These are phyloP conservation scores for Corynorhinus townsendii DNA, from an alignment of 2,113 vertebrate genomes.

Conservation along the genomic window DNA sequence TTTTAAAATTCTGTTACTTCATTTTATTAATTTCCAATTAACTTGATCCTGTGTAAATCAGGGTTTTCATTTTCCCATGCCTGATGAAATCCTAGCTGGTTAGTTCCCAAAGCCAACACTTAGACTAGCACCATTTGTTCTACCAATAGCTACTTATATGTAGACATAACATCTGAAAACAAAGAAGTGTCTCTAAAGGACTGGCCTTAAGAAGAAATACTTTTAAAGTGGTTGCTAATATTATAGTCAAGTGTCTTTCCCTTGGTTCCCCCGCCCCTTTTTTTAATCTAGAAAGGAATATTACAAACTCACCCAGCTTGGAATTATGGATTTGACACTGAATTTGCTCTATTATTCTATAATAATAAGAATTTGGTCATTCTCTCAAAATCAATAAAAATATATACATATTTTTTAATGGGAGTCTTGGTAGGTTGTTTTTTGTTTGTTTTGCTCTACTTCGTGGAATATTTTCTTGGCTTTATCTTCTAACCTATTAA, in stretches of 20 bases:
- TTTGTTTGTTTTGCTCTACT: not conserved
- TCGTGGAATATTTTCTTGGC: not conserved
- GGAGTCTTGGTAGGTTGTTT: too few relatives aligned
- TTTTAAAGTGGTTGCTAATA: not conserved
- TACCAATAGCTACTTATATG: not conserved
- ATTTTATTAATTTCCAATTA: not conserved
- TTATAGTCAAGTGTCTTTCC: not conserved
- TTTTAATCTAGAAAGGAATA: not conserved
- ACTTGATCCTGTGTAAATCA: not conserved
- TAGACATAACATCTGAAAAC: not conserved
- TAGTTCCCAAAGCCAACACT: not conserved
- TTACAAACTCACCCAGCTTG: not conserved
- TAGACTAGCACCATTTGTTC: not conserved
- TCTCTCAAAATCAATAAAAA: too few relatives aligned
- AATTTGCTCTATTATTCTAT: too few relatives aligned
- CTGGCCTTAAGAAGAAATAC: not conserved
- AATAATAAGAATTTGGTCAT: not conserved
- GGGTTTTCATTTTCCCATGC: not conserved
- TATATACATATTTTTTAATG: too few relatives aligned
- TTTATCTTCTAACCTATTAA: not conserved
- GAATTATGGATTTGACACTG: not conserved
- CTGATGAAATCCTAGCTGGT: not conserved
- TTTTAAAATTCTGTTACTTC: not conserved
- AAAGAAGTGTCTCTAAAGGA: not conserved
- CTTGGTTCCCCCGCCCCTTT: not conserved